Base-by-base conservation (phyloP, 2,888 invertebrate genomes). In the Nysson spinosus region DNA sequence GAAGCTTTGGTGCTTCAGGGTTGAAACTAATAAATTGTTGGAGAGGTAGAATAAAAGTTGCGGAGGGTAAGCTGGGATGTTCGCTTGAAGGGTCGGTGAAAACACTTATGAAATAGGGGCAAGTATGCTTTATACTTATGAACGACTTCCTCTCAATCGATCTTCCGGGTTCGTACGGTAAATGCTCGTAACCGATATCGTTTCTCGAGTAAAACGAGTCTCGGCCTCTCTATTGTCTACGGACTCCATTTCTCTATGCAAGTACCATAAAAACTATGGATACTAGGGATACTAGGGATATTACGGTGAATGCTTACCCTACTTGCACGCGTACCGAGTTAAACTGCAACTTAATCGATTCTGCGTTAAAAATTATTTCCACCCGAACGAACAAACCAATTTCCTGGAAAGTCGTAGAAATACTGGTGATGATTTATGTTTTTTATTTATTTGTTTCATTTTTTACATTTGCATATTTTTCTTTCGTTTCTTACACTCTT, bases 91-190 rank as follows among this genome's bases (percentile, higher is more conserved):
- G 24, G 47, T n/a, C 24, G 43, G 47, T 52, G 56, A 51, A 60
- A 61, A 56, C 56, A 46, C 52, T 56, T 52, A 34, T 44, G 40
- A 39, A 52, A 61, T 17, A 32, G 40, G 57, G 51, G 40, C 61
- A 61, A 64, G 68, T 44, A 57, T 43, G 44, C 37, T 58, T 61
- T 67, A 49, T 52, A 24, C 44, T 26, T 14, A 44, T 30, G 57
- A 61, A 61, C 35, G 51, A 75, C 78, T 78, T 78, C 78, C 78
- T 73, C 64, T 55, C 65, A 58, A 77, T 79, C 74, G 70, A 72
- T 79, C 75, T 78, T 79, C 67, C 73, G 70, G 74, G 75, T 65
- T 46, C 35, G 49, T 56, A 54, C 64, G 67, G 54, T 50, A 62
- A 70, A 68, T 60, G 68, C 42, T 42, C 37, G 50, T 49, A 56